These are phyloP conservation scores for Caerostris darwini DNA, from an alignment of 1,140 invertebrate species.

Conservation along the genomic window DNA sequence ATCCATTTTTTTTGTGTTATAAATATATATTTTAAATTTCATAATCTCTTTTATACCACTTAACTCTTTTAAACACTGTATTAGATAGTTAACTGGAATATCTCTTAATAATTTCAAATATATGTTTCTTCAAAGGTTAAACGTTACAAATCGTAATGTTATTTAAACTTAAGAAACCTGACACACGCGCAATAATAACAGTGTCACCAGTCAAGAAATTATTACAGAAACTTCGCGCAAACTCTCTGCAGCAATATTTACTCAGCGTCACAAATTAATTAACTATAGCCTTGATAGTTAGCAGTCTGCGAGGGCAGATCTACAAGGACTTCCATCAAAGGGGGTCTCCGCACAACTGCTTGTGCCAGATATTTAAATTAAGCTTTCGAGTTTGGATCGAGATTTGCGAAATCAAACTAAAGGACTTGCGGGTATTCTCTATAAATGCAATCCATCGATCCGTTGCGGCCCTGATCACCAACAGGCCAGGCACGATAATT, in stretches of 20 bases:
- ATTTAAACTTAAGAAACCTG: no score
- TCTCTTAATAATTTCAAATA: no score
- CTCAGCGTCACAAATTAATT: constrained; percentile 16
- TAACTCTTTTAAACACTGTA: no score
- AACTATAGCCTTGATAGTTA: constrained; percentile 10
- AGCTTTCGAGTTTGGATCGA: constrained; percentile 32
- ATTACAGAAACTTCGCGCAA: neutral
- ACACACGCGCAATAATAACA: no score
- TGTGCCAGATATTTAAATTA: constrained; percentile 40
- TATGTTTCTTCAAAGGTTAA: no score
- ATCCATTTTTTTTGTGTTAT: no score
- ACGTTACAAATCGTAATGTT: no score
- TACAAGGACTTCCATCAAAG: neutral
- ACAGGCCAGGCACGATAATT: constrained; percentile 53
- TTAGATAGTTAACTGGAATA: no score
- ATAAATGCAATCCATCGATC: constrained; percentile 60
- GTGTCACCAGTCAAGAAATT: neutral
- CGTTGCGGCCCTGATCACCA: neutral
- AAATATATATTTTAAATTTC: no score
- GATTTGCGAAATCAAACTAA: constrained; percentile 49
- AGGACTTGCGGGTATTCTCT: constrained; percentile 31
- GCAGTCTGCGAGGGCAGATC: neutral
- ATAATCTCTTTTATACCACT: no score
- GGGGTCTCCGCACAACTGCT: neutral
- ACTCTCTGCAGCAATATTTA: neutral